Evolutionary conservation across 2,113 vertebrate genomes (phyloP), one percentile per base, ranked within the genome.

Genomic region (Myocastor coypus): DNA sequence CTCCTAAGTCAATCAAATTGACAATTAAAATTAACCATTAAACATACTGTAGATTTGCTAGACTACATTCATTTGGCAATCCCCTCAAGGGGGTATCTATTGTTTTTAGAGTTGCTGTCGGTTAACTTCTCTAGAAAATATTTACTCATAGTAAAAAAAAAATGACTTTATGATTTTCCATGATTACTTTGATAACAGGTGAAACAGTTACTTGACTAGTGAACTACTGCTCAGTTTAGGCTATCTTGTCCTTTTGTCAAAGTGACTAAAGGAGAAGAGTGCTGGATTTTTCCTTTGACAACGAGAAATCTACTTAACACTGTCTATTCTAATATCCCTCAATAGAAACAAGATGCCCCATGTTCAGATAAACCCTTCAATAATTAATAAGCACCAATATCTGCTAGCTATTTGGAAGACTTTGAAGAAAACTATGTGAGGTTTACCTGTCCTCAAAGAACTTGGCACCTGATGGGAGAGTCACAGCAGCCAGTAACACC

Each of bases 81-180:
- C 50, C 10, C 26, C 13, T 7, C 59, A n/a, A 75, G 78, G 57
- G 7, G 57, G n/a, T 68, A 59, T 55, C 66, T 93, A 78, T 7
- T 3, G 50, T 71, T 93, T 85, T 7, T 2, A 57, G 61, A 63
- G 61, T 26, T 63, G 32, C 83, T 92, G 63, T 71, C 46, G 93
- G 55, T 46, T 93, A 89, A 61, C 73, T 96, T 92, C 46, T 84
- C 20, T 73, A 71, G 7, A 94, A 92, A 89, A 28, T 73, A 83
- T 87, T 69, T 95, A 57, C 57, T 90, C 88, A 68, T 32, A 37
- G 16, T 46, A 46, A 46, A 46, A 46, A 46, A 46, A 46, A 8
- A 46, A 46, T 46, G 4, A 46, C 17, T 42, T 91, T 96, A 19
- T 92, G 20, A 80, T 73, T 91, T 94, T 81, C 37, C 13, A 84